These are phyloP conservation scores for Helleia helle DNA, from an alignment of 2,888 invertebrate species.

Conservation along the genomic window DNA sequence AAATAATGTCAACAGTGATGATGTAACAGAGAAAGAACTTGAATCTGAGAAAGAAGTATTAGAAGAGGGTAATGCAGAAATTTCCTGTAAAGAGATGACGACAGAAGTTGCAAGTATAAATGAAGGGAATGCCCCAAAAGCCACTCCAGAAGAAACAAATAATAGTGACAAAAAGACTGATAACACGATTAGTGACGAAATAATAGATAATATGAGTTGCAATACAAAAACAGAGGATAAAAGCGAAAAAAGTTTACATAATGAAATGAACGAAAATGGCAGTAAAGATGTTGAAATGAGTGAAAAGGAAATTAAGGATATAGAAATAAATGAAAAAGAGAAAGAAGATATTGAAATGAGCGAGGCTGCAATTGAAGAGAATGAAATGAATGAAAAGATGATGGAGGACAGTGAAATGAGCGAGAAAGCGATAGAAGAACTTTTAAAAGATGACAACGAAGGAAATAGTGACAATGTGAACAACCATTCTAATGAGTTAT, in stretches of 20 bases:
- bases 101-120: conserved; percentile 9
- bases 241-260: conserved; percentile 5
- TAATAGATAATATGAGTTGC: conserved; percentile 1
- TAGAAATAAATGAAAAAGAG: conserved; percentile 14
- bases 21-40: not conserved
- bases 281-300: conserved; percentile 1
- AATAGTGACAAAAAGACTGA: not conserved
- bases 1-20: not conserved
- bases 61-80: conserved; percentile 1
- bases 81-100: no score
- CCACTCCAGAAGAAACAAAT: not conserved
- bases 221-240: not conserved
- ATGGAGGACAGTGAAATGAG: conserved; percentile 43
- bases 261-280: conserved; percentile 9
- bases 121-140: not conserved
- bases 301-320: conserved; percentile 4
- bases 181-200: not conserved
- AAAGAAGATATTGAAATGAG: conserved; percentile 18
- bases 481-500: conserved; percentile 13
- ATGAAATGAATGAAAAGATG: conserved; percentile 25
- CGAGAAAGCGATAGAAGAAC: conserved; percentile 48
- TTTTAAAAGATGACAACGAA: conserved; percentile 41
- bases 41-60: not conserved
- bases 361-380: conserved; percentile 11
- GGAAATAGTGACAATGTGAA: conserved; percentile 19